These are phyloP conservation scores for Coptodon bakossiorum DNA, from an alignment of 2,113 vertebrate genomes.

Conservation along the genomic window DNA sequence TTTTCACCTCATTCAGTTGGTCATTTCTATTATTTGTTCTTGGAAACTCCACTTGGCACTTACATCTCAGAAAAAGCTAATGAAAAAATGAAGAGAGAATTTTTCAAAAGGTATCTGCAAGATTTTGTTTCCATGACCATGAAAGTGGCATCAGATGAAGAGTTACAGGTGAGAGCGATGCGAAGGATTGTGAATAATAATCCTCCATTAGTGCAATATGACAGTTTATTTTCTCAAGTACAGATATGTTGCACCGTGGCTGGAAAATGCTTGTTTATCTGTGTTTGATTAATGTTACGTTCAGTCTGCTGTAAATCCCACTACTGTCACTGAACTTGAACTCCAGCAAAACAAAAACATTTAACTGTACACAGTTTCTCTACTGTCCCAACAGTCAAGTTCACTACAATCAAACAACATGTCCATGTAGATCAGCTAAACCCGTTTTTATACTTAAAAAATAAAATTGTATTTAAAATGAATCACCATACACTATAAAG, in stretches of 20 bases:
- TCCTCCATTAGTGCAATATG: background rate
- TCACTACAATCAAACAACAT: background rate
- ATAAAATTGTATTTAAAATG: background rate
- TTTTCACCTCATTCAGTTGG: background rate
- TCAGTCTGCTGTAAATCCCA: background rate
- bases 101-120: background rate
- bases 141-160: conserved; percentile 4
- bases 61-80: background rate
- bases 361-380: background rate
- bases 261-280: background rate
- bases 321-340: background rate
- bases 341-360: background rate
- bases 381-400: background rate
- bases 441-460: background rate
- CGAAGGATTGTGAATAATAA: background rate
- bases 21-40: background rate
- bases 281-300: background rate
- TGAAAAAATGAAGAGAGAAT: background rate
- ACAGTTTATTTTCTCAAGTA: background rate
- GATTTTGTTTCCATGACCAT: conserved; percentile 27
- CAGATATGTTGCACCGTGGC: background rate
- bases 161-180: background rate
- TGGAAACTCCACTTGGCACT: background rate
- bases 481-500: background rate
- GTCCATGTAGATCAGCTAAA: background rate